Base-by-base conservation (phyloP, 2,888 invertebrate genomes). In the Watsonalla cultraria region DNA sequence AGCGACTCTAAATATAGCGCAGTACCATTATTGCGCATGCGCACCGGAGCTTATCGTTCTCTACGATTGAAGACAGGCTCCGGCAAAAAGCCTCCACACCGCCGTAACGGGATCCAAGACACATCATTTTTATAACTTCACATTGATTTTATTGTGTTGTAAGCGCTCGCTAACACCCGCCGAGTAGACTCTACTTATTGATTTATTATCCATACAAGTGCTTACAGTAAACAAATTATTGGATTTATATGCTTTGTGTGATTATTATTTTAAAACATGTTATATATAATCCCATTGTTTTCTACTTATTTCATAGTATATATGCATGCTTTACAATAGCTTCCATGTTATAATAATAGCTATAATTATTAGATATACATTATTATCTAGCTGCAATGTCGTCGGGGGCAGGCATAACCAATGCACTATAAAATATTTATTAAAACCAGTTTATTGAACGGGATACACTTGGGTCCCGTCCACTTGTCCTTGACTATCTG, bases 1-100 rank as follows among this genome's bases (percentile, higher is more conserved):
- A 78, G 80, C 79, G 76, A 61, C 76, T 77, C 84, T 85, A 82
- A 85, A 87, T 86, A 85, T 83, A 84, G 83, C 78, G 65, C 72
- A 68, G 62, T 70, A 62, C 68, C 66, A 78, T 80, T 80, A 77
- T 77, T 78, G 73, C 71, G 66, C 76, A 77, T 77, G 82, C 71
- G 80, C 87, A 84, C 70, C 79, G 75, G 68, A 87, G 86, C 88
- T 80, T 86, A 86, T 88, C 89, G 84, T 73, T 79, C 74, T 72
- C 78, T 78, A 82, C 81, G 80, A 81, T 79, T 74, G 78, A 79
- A 82, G 79, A 80, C 79, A 81, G 77, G 75, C 72, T 68, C 69
- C 72, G 70, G 74, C 82, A 86, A 86, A 86, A 86, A 86, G 79
- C 72, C 74, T 76, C 71, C 67, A 72, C 69, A 72, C 70, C 64